phyloP scores from a whole-genome alignment of 2,797 vertebrate genomes.

The Peromyscus melanophrys region DNA sequence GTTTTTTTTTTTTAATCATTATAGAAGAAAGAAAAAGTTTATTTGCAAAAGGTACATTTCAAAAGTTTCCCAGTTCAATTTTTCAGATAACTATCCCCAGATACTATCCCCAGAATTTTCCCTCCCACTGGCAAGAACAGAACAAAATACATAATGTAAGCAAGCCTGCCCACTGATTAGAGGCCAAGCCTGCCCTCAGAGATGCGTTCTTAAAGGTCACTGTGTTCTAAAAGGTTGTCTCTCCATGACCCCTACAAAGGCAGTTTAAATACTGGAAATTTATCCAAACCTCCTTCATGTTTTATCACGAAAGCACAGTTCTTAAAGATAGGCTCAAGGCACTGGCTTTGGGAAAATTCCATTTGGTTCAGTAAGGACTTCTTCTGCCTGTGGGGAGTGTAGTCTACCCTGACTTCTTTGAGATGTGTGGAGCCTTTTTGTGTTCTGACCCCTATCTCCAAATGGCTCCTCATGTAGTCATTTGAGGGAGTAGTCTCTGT shows the following conservation, averaged over 20 bases:
- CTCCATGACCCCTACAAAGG: slow-evolving; percentile 41
- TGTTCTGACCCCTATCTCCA: neutral
- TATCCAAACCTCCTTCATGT: slow-evolving; percentile 54
- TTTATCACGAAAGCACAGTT: slow-evolving; percentile 69
- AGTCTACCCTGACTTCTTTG: neutral
- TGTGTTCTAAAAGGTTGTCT: slow-evolving; percentile 65
- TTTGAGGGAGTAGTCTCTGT: neutral
- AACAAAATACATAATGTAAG: slow-evolving; percentile 14
- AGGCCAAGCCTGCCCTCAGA: slow-evolving; percentile 42
- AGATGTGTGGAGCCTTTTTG: neutral
- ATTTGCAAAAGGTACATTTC: slow-evolving; percentile 51
- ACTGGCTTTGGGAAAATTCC: slow-evolving; percentile 77
- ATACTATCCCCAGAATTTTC: neutral
- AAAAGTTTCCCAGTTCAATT: slow-evolving; percentile 54
- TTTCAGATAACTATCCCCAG: slow-evolving; percentile 35
- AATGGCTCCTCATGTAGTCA: neutral
- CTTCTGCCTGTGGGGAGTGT: neutral
- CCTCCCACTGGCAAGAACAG: neutral
- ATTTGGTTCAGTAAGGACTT: slow-evolving; percentile 55
- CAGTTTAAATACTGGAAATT: slow-evolving; percentile 74
- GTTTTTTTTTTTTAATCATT: slow-evolving; percentile 19
- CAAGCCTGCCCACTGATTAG: neutral
- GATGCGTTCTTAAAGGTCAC: slow-evolving; percentile 48
- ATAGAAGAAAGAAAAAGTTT: neutral
- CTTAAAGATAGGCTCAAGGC: slow-evolving; percentile 72